Evolutionary conservation across 2,888 invertebrate genomes (phyloP), one percentile per base, ranked within the genome.

Genomic region (Trachelus stipa): DNA sequence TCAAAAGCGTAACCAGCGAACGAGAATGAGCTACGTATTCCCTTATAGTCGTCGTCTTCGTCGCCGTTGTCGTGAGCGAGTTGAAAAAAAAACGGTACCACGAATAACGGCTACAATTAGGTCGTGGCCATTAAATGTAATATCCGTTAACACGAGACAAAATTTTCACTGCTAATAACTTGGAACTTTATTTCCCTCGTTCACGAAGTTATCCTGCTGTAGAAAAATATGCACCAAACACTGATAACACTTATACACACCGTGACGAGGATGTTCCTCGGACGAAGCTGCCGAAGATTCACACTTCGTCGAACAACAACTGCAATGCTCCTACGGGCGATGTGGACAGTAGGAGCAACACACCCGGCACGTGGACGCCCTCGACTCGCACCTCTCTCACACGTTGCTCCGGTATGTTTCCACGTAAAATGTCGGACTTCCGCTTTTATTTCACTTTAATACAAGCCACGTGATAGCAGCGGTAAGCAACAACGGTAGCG

Each of bases 341-440:
- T 56, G 56, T 56, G 23, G 56, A 56, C 56, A 56, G 56, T 56
- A 56, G 23, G 56, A 56, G 56, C 56, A 56, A 56, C 23, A 56
- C 56, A 56, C 56, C 56, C 56, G 56, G 56, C 56, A 56, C 56
- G 56, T 56, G 56, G 56, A 56, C 56, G 56, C 56, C 56, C 56
- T 23, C 56, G 56, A 56, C 56, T 56, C 56, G 56, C 56, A 56
- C 56, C 23, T 56, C 15, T 40, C 23, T 56, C 56, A 56, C 56
- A 56, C 56, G 56, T 23, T 56, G 56, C 56, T 56, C 9, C 23
- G 56, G 23, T 56, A 56, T 56, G 56, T 56, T 23, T 56, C 56
- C 56, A 56, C 56, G 56, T 83, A 80, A 84, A 83, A 83, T 82
- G 83, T 82, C 81, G 81, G 83, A 84, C 82, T 82, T 81, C 81